A percentile compares a stretch with the other conserved stretches of the same genome.
Evolutionary conservation across 2,113 vertebrate genomes (phyloP).

Genomic region (Gila orcuttii): DNA sequence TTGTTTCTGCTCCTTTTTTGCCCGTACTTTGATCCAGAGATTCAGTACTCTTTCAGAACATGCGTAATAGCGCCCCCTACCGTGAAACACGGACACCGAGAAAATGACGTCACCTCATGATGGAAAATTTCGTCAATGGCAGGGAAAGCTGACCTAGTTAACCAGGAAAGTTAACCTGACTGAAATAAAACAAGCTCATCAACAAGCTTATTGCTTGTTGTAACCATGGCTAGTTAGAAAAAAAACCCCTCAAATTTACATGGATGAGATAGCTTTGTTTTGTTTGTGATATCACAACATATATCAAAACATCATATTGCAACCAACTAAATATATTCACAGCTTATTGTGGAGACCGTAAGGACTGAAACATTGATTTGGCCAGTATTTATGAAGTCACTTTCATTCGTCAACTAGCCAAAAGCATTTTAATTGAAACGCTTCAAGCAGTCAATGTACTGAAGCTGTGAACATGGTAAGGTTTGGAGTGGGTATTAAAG

Average conservation of each 20-base stretch:
- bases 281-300: background rate
- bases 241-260: background rate
- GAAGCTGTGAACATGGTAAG: constrained; percentile 8
- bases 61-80: too few species aligned
- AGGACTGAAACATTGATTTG: constrained; percentile 1
- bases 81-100: too few species aligned
- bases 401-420: background rate
- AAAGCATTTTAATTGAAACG: background rate
- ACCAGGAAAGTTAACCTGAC: too few species aligned
- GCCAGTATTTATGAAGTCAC: background rate
- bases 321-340: background rate
- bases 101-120: too few species aligned
- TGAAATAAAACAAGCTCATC: background rate
- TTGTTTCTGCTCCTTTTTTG: too few species aligned
- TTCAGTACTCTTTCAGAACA: too few species aligned
- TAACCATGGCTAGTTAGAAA: background rate
- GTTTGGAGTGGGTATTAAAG: constrained; percentile 9
- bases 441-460: constrained; percentile 11
- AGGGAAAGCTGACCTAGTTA: too few species aligned
- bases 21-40: too few species aligned
- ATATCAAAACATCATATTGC: background rate
- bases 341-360: background rate
- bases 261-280: background rate
- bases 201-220: background rate
- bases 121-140: too few species aligned